These are phyloP conservation scores for Cryptotis parvus DNA, from an alignment of 2,113 vertebrate genomes.

Conservation along the genomic window DNA sequence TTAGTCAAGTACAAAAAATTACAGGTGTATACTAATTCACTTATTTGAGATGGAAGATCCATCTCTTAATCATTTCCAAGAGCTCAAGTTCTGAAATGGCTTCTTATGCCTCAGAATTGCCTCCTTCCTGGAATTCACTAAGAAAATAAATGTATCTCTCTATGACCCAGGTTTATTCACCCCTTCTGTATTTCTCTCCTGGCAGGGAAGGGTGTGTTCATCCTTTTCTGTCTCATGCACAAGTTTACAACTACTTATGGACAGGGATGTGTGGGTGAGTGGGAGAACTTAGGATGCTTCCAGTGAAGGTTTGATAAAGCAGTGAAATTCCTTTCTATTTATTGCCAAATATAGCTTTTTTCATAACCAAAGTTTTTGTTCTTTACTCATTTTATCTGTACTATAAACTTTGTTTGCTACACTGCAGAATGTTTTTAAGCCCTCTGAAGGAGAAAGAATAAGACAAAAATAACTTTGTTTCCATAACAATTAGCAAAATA, in stretches of 20 bases:
- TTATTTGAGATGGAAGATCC: neutral
- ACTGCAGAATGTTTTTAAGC: neutral
- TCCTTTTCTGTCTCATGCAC: neutral
- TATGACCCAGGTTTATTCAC: neutral
- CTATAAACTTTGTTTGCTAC: neutral
- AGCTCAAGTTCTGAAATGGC: neutral
- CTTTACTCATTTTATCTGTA: neutral
- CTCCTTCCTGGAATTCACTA: neutral
- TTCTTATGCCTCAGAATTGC: neutral
- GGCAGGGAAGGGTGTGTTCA: neutral
- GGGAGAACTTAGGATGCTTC: neutral
- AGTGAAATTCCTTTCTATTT: neutral
- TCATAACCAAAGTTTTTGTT: neutral
- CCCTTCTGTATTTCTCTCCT: neutral
- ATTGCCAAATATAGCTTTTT: neutral
- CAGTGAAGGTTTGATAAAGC: neutral
- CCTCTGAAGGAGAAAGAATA: neutral
- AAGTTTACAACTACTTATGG: constrained; percentile 2
- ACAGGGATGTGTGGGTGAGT: neutral
- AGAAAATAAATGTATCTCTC: neutral
- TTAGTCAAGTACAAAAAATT: neutral
- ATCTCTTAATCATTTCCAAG: neutral
- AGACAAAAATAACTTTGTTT: neutral
- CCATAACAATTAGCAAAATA: constrained; percentile 31
- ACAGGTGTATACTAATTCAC: neutral